Evolutionary conservation across 2,797 vertebrate genomes (phyloP), one percentile per base, ranked within the genome.

Genomic region (Hyperoplus lanceolatus): DNA sequence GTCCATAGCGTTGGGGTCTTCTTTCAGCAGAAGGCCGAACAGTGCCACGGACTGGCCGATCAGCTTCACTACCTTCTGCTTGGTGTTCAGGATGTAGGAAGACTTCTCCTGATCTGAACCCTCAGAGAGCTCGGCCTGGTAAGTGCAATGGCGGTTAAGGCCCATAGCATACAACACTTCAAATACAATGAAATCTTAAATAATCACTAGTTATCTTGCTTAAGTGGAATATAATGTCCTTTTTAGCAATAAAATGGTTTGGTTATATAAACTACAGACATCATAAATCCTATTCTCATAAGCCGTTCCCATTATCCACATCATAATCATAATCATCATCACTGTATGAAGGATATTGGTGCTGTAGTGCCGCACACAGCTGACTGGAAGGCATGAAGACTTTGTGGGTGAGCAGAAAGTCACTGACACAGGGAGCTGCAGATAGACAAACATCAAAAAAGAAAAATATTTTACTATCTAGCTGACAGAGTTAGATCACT

Each of bases 371-470:
- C 0, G 93, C 71, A 76, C 97, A 99, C 83, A 99, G 95, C 90
- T 97, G 97, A 9, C 94, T 82, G 57, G 94, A 97, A 1, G 97
- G 95, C 97, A 99, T 98, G 96, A 98, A 99, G 75, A 98, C 92
- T 13, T 95, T 96, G 90, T 99, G 96, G 0, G 97, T 99, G 82
- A 98, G 94, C 61, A 99, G 96, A 78, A 99, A 99, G 90, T 99
- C 97, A 1, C 92, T 96, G 78, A 97, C 94, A 66, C 96, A 95
- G 0, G 96, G 94, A 81, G 97, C 98, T 99, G 95, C 2, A 61
- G 85, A 80, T 16, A 70, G 51, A 87, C 53, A 65, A 70, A 74
- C 48, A 60, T 21, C 73, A 65, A 48, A 42, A 49, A 81, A 70
- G 29, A 53, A 16, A 66, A 4, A 8, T 51, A 50, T 29, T 29